phyloP scores from a whole-genome alignment of 2,888 invertebrate species.

The Cerceris rybyensis region DNA sequence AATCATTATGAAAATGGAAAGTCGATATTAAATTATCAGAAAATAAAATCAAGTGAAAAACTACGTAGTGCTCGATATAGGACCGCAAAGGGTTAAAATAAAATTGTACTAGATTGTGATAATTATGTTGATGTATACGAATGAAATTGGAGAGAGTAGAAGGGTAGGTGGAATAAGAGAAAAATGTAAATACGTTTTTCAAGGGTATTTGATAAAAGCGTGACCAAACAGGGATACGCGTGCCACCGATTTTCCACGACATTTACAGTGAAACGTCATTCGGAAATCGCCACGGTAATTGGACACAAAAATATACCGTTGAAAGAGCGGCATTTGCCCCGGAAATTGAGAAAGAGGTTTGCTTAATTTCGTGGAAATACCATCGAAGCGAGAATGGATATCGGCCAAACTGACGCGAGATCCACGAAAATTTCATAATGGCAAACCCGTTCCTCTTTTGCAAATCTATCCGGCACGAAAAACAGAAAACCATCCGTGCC shows the following conservation, averaged over 20 bases:
- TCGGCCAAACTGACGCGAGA: constrained; percentile 7
- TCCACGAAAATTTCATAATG: constrained; percentile 43
- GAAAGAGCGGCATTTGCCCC: neutral
- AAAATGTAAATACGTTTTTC: neutral
- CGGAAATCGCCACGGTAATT: constrained; percentile 31
- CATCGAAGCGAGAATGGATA: neutral
- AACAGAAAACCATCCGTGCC: constrained; percentile 7
- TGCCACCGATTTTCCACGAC: constrained; percentile 12
- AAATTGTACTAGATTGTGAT: too few relatives aligned
- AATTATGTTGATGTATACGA: too few relatives aligned
- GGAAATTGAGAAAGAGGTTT: constrained; percentile 10
- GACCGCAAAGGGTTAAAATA: too few relatives aligned
- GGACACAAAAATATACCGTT: constrained; percentile 22
- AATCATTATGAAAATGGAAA: too few relatives aligned
- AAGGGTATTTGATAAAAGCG: too few relatives aligned
- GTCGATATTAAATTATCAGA: too few relatives aligned
- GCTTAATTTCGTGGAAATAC: constrained; percentile 47
- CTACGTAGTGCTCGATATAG: too few relatives aligned
- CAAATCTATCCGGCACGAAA: neutral
- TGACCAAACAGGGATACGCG: neutral
- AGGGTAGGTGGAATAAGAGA: neutral
- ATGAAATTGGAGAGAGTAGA: too few relatives aligned
- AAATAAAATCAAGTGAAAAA: too few relatives aligned
- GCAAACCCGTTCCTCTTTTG: neutral
- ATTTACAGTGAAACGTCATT: constrained; percentile 15